These are phyloP conservation scores for Limnothrissa miodon DNA, from an alignment of 2,113 vertebrate genomes.

Conservation along the genomic window DNA sequence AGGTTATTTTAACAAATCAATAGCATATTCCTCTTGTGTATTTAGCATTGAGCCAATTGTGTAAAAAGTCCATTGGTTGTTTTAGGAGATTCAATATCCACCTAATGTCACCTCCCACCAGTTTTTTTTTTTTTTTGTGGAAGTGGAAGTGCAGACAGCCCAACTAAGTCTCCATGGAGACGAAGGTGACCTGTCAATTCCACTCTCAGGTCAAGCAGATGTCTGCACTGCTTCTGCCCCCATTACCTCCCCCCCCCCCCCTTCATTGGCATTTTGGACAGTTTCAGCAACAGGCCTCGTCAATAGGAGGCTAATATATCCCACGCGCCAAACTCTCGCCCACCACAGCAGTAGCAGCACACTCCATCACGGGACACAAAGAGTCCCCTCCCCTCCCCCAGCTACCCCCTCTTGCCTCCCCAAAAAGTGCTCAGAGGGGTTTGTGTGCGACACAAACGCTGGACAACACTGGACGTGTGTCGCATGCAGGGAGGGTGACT, in stretches of 20 bases:
- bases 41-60: too few relatives aligned
- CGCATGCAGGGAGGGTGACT: constrained; percentile 17
- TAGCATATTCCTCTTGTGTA: too few relatives aligned
- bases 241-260: neutral
- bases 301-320: constrained; percentile 26
- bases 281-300: constrained; percentile 12
- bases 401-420: neutral
- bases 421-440: neutral
- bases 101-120: too few relatives aligned
- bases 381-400: neutral
- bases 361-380: constrained; percentile 22
- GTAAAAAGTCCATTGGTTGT: too few relatives aligned
- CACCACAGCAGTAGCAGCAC: constrained; percentile 1
- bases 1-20: too few relatives aligned
- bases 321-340: neutral
- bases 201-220: constrained; percentile 18
- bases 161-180: neutral
- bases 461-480: constrained; percentile 29
- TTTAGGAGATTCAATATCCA: too few relatives aligned
- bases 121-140: too few relatives aligned
- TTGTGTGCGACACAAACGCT: constrained; percentile 33
- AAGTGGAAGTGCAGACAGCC: neutral
- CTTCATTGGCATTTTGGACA: neutral
- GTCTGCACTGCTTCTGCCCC: neutral
- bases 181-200: neutral